These are phyloP conservation scores for Neosalanx taihuensis DNA, from an alignment of 2,797 vertebrate species.

Conservation along the genomic window DNA sequence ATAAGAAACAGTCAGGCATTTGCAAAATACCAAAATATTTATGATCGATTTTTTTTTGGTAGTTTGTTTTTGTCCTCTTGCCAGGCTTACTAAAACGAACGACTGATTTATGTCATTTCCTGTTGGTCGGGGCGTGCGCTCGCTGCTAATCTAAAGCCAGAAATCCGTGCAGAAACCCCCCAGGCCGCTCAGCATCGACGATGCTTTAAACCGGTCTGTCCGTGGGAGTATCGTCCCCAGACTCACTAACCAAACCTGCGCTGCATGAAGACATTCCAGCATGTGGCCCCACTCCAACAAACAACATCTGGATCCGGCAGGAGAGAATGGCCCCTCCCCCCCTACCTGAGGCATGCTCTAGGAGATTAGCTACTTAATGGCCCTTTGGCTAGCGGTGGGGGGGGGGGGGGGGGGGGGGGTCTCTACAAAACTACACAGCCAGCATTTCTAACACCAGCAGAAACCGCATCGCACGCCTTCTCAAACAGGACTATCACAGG, in stretches of 20 bases:
- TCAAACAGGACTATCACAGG: not conserved
- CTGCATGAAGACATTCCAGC: slow-evolving; percentile 3
- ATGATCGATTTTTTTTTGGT: not conserved
- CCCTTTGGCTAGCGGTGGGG: slow-evolving; percentile 14
- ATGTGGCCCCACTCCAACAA: slow-evolving; percentile 12
- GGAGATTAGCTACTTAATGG: slow-evolving; percentile 52
- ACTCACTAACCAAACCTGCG: not conserved
- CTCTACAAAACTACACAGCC: slow-evolving; percentile 10
- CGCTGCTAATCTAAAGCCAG: not conserved
- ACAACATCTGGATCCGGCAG: slow-evolving; percentile 44
- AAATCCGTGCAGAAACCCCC: not conserved
- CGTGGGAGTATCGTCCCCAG: not conserved
- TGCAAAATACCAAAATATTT: not conserved
- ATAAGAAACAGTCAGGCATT: not conserved
- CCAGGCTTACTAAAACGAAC: not conserved
- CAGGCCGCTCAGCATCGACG: not conserved
- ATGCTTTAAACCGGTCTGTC: not conserved
- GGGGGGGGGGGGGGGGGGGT: not conserved
- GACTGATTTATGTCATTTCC: not conserved
- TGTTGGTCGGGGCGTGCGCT: not conserved
- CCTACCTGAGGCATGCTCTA: slow-evolving; percentile 15
- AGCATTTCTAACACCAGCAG: not conserved
- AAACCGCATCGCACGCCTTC: not conserved
- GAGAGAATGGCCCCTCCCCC: slow-evolving; percentile 13
- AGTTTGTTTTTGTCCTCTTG: not conserved